Conservation (phyloP, 2,113 vertebrate species). For the Oncorhynchus masou region DNA sequence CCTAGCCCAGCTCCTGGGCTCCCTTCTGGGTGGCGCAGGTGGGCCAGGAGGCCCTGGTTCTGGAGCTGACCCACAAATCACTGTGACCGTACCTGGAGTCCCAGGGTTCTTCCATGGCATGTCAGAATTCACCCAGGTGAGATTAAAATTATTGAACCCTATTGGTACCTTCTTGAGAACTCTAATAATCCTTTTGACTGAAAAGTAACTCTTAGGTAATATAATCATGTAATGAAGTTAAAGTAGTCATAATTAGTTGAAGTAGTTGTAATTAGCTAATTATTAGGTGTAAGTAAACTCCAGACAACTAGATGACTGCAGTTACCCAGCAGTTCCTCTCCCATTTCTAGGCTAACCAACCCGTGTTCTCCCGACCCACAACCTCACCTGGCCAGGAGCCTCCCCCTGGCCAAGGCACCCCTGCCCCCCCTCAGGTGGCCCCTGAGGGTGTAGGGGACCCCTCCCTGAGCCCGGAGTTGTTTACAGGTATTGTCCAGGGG, state of each 20-base stretch:
- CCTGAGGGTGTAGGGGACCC: slow-evolving; percentile 45
- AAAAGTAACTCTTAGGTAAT: not conserved
- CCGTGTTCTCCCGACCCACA: slow-evolving; percentile 41
- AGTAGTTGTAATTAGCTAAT: too few species aligned
- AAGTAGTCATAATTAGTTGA: too few species aligned
- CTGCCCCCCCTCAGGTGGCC: slow-evolving; percentile 31
- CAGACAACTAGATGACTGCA: too few species aligned
- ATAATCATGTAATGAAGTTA: not conserved
- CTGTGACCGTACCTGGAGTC: slow-evolving; percentile 78
- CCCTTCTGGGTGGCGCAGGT: slow-evolving; percentile 74
- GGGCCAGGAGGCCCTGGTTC: slow-evolving; percentile 52
- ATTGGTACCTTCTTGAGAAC: not conserved
- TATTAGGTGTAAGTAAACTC: too few species aligned
- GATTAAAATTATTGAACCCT: too few species aligned
- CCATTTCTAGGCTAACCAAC: slow-evolving; percentile 40
- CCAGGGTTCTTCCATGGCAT: slow-evolving; percentile 80
- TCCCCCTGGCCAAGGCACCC: not conserved
- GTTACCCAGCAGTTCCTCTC: not conserved
- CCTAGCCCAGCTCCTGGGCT: slow-evolving; percentile 74
- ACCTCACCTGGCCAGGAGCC: slow-evolving; percentile 39
- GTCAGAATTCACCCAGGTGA: slow-evolving; percentile 78
- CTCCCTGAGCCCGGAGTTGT: slow-evolving; percentile 79
- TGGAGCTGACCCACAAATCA: slow-evolving; percentile 75
- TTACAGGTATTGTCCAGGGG: slow-evolving; percentile 84
- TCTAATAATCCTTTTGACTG: not conserved